Evolutionary conservation across 2,797 vertebrate species (phyloP).

Genomic region (Sebastes steindachneri): DNA sequence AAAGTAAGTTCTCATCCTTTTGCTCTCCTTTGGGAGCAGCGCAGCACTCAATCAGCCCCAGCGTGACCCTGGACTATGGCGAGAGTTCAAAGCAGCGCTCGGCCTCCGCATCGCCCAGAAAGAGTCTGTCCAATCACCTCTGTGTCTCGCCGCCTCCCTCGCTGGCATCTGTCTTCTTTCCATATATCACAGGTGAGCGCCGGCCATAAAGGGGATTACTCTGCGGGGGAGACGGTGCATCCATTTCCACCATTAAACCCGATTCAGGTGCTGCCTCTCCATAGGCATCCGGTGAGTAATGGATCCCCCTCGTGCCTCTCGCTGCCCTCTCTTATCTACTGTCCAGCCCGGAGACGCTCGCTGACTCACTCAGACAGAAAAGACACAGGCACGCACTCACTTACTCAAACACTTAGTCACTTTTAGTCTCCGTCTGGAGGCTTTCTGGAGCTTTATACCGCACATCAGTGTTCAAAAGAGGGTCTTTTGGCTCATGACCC

Average conservation of each 20-base stretch:
- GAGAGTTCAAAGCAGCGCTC: conserved; percentile 72
- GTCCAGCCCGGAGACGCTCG: conserved; percentile 45
- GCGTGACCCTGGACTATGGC: conserved; percentile 70
- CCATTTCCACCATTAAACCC: conserved; percentile 84
- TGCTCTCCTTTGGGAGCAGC: conserved; percentile 47
- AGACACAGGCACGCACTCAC: conserved; percentile 29
- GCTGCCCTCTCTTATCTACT: conserved; percentile 76
- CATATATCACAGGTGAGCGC: conserved; percentile 82
- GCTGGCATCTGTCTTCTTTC: conserved; percentile 76
- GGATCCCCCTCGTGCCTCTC: conserved; percentile 68
- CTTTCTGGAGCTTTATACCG: conserved; percentile 60
- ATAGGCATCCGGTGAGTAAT: conserved; percentile 80
- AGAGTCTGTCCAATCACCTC: conserved; percentile 65
- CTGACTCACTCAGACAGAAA: conserved; percentile 35
- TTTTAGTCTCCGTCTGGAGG: conserved; percentile 64
- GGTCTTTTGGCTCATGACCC: conserved; percentile 55
- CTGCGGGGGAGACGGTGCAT: conserved; percentile 78
- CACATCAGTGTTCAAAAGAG: conserved; percentile 49
- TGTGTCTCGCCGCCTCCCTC: conserved; percentile 49
- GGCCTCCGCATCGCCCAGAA: conserved; percentile 64
- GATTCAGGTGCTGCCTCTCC: conserved; percentile 87
- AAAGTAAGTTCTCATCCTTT: conserved; percentile 61
- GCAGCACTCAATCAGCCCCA: conserved; percentile 68
- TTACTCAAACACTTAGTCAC: conserved; percentile 32
- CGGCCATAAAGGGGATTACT: conserved; percentile 82